Evolutionary conservation across 2,113 vertebrate genomes (phyloP).

Genomic region (Nothocercus julius): DNA sequence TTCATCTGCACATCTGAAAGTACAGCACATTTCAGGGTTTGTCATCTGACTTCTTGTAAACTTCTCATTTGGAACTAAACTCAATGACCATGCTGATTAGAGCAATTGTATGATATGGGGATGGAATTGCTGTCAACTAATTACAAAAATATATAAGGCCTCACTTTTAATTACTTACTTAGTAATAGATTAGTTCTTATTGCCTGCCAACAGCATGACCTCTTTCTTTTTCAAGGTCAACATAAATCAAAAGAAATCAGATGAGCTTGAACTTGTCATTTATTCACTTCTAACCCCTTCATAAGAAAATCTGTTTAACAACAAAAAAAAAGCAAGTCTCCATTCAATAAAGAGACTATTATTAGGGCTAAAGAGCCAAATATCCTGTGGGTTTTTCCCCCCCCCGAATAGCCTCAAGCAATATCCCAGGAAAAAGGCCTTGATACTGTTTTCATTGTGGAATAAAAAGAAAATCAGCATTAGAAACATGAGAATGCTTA

Average conservation of each 20-base stretch:
- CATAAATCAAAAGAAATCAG: conserved; percentile 78
- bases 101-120: conserved; percentile 63
- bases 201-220: conserved; percentile 76
- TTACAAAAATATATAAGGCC: conserved; percentile 87
- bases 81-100: conserved; percentile 83
- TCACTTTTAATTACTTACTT: conserved; percentile 88
- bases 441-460: conserved; percentile 61
- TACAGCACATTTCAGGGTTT: conserved; percentile 60
- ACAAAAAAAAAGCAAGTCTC: conserved; percentile 30
- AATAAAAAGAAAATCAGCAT: conserved; percentile 54
- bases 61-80: conserved; percentile 84
- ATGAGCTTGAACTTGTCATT: conserved; percentile 50
- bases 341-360: conserved; percentile 20
- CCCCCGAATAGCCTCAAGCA: conserved; percentile 37
- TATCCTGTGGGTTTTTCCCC: conserved; percentile 59
- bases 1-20: conserved; percentile 69
- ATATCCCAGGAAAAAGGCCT: conserved; percentile 50
- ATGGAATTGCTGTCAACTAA: conserved; percentile 84
- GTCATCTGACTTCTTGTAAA: conserved; percentile 77
- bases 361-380: conserved; percentile 43
- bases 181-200: conserved; percentile 79
- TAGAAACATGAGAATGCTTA: conserved; percentile 8
- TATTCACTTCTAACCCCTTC: conserved; percentile 61
- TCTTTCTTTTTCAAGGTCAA: conserved; percentile 71
- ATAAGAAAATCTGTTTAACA: conserved; percentile 61